Evolutionary conservation across 2,888 invertebrate genomes (phyloP).

Genomic region (Orchesellides sinensis): DNA sequence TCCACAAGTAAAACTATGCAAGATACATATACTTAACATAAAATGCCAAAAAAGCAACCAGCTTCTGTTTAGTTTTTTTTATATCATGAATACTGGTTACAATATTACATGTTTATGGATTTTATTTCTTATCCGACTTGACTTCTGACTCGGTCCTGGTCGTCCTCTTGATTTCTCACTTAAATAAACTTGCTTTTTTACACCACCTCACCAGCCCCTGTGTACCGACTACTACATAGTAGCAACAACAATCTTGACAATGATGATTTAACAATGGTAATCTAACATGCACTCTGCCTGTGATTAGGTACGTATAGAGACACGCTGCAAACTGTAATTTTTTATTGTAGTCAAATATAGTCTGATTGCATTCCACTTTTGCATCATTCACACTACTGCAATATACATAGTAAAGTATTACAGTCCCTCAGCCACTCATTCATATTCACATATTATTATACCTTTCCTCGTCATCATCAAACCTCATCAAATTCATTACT

Average conservation of each 20-base stretch:
- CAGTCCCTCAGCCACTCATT: neutral
- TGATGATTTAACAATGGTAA: slow-evolving; percentile 24
- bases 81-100: too few relatives aligned
- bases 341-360: neutral
- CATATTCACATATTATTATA: slow-evolving; percentile 1
- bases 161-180: slow-evolving; percentile 13
- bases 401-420: neutral
- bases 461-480: slow-evolving; percentile 21
- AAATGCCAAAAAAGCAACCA: neutral
- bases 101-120: slow-evolving; percentile 21
- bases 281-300: neutral
- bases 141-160: slow-evolving; percentile 36
- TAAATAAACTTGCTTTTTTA: neutral
- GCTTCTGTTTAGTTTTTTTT: slow-evolving; percentile 4
- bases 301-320: neutral
- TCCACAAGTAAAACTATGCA: too few relatives aligned
- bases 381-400: neutral
- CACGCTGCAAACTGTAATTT: neutral
- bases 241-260: slow-evolving; percentile 3
- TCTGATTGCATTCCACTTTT: neutral
- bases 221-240: too few relatives aligned
- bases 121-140: slow-evolving; percentile 28
- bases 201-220: too few relatives aligned
- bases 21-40: neutral
- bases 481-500: slow-evolving; percentile 40